A percentile compares a stretch with the other conserved stretches of the same genome.
These are phyloP conservation scores for Ectemnius continuus DNA, from an alignment of 2,888 invertebrate genomes.

Conservation along the genomic window DNA sequence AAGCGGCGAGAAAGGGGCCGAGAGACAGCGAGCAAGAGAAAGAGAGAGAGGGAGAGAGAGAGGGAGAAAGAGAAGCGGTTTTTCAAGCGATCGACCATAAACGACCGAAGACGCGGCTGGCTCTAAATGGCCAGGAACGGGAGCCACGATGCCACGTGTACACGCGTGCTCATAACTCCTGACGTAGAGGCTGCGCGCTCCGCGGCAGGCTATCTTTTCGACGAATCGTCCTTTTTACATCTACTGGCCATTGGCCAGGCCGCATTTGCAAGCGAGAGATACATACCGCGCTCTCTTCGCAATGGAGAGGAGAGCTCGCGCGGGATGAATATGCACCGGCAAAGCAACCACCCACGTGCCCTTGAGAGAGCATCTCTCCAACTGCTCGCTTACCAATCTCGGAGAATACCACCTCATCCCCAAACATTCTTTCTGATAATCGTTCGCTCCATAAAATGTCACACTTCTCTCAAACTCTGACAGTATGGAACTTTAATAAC, in stretches of 20 bases:
- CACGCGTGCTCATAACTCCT: conserved; percentile 60
- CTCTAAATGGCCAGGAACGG: conserved; percentile 71
- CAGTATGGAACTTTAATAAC: too few relatives aligned
- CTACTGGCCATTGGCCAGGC: conserved; percentile 28
- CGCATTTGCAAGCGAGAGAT: conserved; percentile 30
- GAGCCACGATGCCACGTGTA: conserved; percentile 60
- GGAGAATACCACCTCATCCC: conserved; percentile 6
- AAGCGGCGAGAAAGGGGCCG: conserved; percentile 2
- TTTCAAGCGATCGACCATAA: conserved; percentile 64
- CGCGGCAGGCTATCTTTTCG: conserved; percentile 58
- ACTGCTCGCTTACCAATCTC: conserved; percentile 10
- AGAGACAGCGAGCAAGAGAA: conserved; percentile 2
- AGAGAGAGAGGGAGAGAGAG: conserved; percentile 33
- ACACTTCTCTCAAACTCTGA: too few relatives aligned
- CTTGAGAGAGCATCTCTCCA: conserved; percentile 23
- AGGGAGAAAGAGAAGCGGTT: conserved; percentile 48
- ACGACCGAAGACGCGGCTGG: conserved; percentile 70
- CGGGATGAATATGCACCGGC: not conserved
- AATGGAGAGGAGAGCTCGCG: conserved; percentile 1
- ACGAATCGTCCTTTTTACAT: conserved; percentile 61
- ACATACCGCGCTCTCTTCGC: too few relatives aligned
- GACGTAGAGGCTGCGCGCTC: conserved; percentile 40
- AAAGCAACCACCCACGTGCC: too few relatives aligned
- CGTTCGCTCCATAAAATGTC: too few relatives aligned
- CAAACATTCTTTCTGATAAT: too few relatives aligned